These are phyloP conservation scores for Smutsia temminckii DNA, from an alignment of 2,797 vertebrate species.

Conservation along the genomic window DNA sequence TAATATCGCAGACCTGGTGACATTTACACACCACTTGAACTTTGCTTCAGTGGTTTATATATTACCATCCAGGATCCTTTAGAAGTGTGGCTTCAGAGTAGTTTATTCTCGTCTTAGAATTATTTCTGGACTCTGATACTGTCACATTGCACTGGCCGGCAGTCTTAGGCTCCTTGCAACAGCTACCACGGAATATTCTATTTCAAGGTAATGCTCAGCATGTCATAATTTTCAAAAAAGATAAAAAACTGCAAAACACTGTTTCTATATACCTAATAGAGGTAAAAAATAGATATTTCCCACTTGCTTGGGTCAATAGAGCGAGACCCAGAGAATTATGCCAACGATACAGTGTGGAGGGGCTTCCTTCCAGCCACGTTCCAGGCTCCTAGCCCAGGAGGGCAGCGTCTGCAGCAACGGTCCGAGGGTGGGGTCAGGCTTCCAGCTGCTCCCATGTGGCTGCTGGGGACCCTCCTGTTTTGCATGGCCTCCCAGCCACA, in stretches of 20 bases:
- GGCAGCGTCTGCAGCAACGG: rapidly evolving
- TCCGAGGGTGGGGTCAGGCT: neutral
- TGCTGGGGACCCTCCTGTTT: no score
- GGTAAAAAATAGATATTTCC: neutral
- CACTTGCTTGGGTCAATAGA: neutral
- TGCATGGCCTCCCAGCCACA: rapidly evolving
- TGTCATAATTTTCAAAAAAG: neutral
- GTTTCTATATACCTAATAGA: neutral
- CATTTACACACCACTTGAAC: conserved; percentile 83
- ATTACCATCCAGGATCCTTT: conserved; percentile 67
- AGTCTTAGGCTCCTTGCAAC: neutral
- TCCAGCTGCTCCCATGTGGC: no score
- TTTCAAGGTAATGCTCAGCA: neutral
- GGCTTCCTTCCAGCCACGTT: rapidly evolving
- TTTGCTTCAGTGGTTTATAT: conserved; percentile 76
- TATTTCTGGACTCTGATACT: conserved; percentile 68
- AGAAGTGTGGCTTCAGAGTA: conserved; percentile 43
- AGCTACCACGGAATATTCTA: neutral
- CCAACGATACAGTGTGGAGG: rapidly evolving
- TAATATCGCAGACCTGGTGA: conserved; percentile 78
- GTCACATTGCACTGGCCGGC: conserved; percentile 39
- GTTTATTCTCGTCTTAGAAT: conserved; percentile 62
- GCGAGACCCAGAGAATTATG: neutral
- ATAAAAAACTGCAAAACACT: neutral
- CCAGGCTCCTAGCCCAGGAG: rapidly evolving